These are phyloP conservation scores for Amblyopsis rosae DNA, from an alignment of 2,113 vertebrate species.

Conservation along the genomic window DNA sequence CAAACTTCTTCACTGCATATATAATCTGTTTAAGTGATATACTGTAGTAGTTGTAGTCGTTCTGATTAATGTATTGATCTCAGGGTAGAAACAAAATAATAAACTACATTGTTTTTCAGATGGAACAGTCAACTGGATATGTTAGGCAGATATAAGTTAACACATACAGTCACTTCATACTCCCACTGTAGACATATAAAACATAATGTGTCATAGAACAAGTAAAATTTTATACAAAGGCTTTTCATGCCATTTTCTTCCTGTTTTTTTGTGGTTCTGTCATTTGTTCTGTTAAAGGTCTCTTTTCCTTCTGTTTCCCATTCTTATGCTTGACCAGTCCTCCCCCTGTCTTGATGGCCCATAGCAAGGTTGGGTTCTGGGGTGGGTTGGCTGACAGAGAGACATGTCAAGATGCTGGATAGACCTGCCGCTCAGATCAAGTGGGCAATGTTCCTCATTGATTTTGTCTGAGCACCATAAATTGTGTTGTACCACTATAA, in stretches of 20 bases:
- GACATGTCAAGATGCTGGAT: conserved; percentile 20
- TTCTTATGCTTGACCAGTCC: not conserved
- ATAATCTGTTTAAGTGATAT: not conserved
- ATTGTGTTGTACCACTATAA: conserved; percentile 35
- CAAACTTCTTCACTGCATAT: not conserved
- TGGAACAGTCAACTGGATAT: not conserved
- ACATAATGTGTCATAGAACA: no score
- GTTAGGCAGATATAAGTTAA: conserved; percentile 6
- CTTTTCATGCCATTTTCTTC: not conserved
- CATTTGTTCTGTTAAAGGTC: not conserved
- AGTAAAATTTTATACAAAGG: not conserved
- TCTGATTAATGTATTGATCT: no score
- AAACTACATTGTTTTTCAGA: not conserved
- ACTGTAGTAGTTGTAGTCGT: no score
- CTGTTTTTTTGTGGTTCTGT: not conserved
- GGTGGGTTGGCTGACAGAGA: conserved; percentile 10
- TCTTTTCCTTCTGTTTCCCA: not conserved
- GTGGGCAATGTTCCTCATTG: conserved; percentile 36
- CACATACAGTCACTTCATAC: not conserved
- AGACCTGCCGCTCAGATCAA: conserved; percentile 36
- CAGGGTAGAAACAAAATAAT: no score
- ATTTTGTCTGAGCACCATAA: conserved; percentile 46
- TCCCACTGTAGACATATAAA: not conserved
- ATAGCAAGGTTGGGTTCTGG: conserved; percentile 7
- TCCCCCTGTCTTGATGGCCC: not conserved